Evolutionary conservation across 2,797 vertebrate species (phyloP), one percentile per base, ranked within the genome.

Genomic region (Microctenopoma steveboyesi): DNA sequence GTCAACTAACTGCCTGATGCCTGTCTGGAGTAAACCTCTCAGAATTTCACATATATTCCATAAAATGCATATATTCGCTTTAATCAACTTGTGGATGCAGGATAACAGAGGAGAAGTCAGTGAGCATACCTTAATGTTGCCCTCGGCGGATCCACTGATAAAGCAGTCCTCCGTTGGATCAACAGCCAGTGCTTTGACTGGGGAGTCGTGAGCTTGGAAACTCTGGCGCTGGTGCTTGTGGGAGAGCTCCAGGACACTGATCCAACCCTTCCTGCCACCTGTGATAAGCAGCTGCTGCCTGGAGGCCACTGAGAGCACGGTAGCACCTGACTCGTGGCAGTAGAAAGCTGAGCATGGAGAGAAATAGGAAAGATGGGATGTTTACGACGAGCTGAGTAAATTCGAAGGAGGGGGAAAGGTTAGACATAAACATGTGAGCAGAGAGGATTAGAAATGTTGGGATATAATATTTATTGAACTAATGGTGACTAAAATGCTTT

Each of bases 191-290:
- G 98, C 97, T 91, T 99, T 99, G 68, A 99, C 91, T 7, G 97
- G 93, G 1, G 98, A 99, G 92, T 99, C 98, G 45, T 99, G 98
- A 71, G 96, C 98, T 93, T 97, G 98, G 84, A 99, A 97, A 84
- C 95, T 94, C 74, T 98, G 97, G 1, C 94, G 95, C 84, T 97
- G 96, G 54, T 94, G 92, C 83, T 93, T 82, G 85, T 95, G 96
- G 4, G 92, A 88, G 62, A 99, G 93, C 92, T 99, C 98, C 92
- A 98, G 94, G 70, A 96, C 62, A 51, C 95, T 94, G 10, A 97
- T 96, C 90, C 95, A 98, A 57, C 98, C 98, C 91, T 95, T 98
- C 90, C 96, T 94, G 51, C 98, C 98, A 9, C 98, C 97, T 8
- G 96, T 97, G 91, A 99, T 92, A 59, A 99, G 93, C 15, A 98